Base-by-base conservation (phyloP, 2,888 invertebrate genomes). In the Iselma pallidipennis region DNA sequence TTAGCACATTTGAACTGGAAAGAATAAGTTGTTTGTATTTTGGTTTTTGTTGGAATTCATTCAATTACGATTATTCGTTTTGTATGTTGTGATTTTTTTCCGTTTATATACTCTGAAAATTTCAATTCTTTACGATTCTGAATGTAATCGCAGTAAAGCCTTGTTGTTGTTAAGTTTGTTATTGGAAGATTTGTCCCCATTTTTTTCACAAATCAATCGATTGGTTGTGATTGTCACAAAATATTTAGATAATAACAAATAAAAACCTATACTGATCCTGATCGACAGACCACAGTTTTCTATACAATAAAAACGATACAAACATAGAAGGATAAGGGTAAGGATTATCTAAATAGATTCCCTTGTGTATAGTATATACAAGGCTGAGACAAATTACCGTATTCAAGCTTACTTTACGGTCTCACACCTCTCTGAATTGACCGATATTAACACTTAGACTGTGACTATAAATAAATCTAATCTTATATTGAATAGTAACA, bases 311-410 rank as follows among this genome's bases (percentile, higher is more conserved):
- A 51, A 61, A 58, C 61, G 57, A 60, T 60, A 33, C 48, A 57
- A 50, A 61, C 62, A 60, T 61, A 65, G 65, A 62, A 66, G 64
- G 66, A 67, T 45, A 45, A 45, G 21, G 61, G 61, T 61, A 56
- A 61, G 70, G 72, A 73, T 72, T 73, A 72, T 69, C 71, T 69
- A 71, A 71, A 71, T 63, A 71, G 68, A 71, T 70, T 66, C 68
- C 62, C 63, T 65, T 66, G 56, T 63, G 65, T 68, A 63, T 6
- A 6, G 25, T 25, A 4, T 70, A 65, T 63, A 67, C 62, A 61
- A 57, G 62, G 55, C 62, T 61, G 67, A 71, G 76, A 79, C 79
- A 79, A 79, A 79, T 79, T 78, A 76, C 73, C 74, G 70, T 71
- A 76, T 77, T 76, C 72, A 74, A 70, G 68, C 69, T 72, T 67